Conservation (phyloP, 1,140 invertebrate genomes). For the Tetragonula clypearis region DNA sequence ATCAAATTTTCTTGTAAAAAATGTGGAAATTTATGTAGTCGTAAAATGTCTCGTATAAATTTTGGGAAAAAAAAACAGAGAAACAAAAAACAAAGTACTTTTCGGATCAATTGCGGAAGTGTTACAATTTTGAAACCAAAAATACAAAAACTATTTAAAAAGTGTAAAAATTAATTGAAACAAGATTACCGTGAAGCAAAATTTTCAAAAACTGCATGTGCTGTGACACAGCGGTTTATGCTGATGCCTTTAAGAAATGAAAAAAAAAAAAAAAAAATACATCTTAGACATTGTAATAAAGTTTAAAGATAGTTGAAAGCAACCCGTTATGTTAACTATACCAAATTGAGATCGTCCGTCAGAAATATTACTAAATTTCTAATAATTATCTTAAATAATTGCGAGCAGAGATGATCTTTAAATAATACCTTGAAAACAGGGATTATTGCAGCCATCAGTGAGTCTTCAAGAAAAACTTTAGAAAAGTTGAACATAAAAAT, state of each 20-base stretch:
- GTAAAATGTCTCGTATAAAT: conserved; percentile 35
- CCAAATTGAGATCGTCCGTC: conserved; percentile 46
- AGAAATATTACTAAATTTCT: conserved; percentile 30
- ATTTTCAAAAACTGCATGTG: conserved; percentile 39
- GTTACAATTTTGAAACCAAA: conserved; percentile 14
- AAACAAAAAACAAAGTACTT: conserved; percentile 1
- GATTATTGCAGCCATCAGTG: conserved; percentile 36
- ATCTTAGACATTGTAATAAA: conserved; percentile 45
- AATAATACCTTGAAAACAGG: not conserved
- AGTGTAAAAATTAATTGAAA: conserved; percentile 39
- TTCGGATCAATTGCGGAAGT: conserved; percentile 11
- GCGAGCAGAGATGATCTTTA: conserved; percentile 44
- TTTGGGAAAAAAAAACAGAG: not conserved
- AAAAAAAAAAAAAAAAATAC: conserved; percentile 13
- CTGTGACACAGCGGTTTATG: conserved; percentile 47
- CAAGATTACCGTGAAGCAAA: conserved; percentile 35
- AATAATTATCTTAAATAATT: conserved; percentile 28
- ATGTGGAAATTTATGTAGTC: conserved; percentile 32
- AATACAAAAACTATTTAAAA: conserved; percentile 9
- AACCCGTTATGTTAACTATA: conserved; percentile 48
- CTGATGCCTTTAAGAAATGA: conserved; percentile 58
- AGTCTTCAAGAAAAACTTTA: conserved; percentile 51
- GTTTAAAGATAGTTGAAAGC: conserved; percentile 43
- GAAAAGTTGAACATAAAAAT: conserved; percentile 35
- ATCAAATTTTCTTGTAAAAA: conserved; percentile 50